Conservation (phyloP, 2,797 vertebrate species). For the Artibeus jamaicensis region DNA sequence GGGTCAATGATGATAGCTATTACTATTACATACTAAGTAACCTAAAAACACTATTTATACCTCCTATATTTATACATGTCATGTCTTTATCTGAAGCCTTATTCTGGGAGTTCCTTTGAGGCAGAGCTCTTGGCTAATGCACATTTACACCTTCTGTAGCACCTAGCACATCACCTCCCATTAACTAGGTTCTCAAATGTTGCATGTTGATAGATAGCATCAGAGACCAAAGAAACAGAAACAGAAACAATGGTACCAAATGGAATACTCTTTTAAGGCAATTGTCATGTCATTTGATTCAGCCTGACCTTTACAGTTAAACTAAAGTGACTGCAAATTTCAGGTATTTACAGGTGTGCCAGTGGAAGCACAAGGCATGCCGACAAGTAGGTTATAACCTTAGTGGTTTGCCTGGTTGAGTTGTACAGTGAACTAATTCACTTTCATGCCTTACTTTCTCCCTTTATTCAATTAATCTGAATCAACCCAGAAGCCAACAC, state of each 20-base stretch:
- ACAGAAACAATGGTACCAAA: neutral
- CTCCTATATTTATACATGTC: neutral
- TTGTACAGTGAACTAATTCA: neutral
- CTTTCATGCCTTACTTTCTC: slow-evolving; percentile 35
- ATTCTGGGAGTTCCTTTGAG: neutral
- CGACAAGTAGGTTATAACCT: neutral
- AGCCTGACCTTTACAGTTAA: neutral
- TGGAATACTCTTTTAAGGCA: neutral
- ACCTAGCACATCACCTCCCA: neutral
- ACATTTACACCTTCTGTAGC: neutral
- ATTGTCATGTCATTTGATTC: neutral
- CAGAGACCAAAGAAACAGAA: neutral
- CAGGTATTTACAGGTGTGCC: neutral
- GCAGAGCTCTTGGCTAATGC: neutral
- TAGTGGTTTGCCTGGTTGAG: neutral
- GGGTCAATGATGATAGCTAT: neutral
- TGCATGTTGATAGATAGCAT: neutral
- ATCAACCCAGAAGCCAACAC: neutral
- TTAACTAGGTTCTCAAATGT: neutral
- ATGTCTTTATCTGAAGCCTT: neutral
- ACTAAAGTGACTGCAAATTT: neutral
- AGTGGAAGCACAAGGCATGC: neutral
- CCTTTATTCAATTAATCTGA: slow-evolving; percentile 6
- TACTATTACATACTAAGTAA: neutral
- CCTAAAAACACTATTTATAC: neutral